Conservation (phyloP, 2,797 vertebrate genomes). For the Merluccius polli region DNA sequence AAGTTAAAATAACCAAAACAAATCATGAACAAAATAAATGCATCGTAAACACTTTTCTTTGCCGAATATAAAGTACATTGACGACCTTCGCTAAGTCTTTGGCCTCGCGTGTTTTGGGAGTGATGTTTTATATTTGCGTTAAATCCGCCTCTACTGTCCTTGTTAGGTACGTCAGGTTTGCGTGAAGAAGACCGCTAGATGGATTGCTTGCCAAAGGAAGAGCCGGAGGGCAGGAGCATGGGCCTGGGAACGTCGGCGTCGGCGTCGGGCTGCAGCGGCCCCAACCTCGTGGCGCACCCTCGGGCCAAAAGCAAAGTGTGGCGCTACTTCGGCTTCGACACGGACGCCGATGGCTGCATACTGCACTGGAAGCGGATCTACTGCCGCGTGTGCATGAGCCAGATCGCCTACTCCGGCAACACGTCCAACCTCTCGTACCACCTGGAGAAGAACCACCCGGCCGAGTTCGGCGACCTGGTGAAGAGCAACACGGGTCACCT, state of each 20-base stretch:
- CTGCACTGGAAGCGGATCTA: conserved; percentile 88
- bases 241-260: conserved; percentile 43
- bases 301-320: conserved; percentile 92
- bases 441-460: conserved; percentile 85
- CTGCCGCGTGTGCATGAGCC: conserved; percentile 85
- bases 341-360: conserved; percentile 85
- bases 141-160: conserved; percentile 81
- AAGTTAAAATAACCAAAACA: too few species aligned
- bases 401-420: conserved; percentile 89
- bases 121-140: conserved; percentile 57
- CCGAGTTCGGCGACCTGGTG: conserved; percentile 83
- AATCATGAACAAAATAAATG: too few species aligned
- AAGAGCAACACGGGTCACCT: conserved; percentile 85
- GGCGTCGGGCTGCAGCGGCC: conserved; percentile 69
- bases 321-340: conserved; percentile 91
- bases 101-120: not conserved
- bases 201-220: conserved; percentile 65
- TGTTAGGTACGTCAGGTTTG: conserved; percentile 81
- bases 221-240: conserved; percentile 79
- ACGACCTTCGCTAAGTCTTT: too few species aligned
- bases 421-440: conserved; percentile 89
- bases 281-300: conserved; percentile 85
- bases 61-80: not conserved
- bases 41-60: too few species aligned
- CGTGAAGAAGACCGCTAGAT: conserved; percentile 68